A percentile compares a stretch with the other conserved stretches of the same genome.
These are phyloP conservation scores for Heterodera schachtii DNA, from an alignment of 1,140 invertebrate genomes.

Conservation along the genomic window DNA sequence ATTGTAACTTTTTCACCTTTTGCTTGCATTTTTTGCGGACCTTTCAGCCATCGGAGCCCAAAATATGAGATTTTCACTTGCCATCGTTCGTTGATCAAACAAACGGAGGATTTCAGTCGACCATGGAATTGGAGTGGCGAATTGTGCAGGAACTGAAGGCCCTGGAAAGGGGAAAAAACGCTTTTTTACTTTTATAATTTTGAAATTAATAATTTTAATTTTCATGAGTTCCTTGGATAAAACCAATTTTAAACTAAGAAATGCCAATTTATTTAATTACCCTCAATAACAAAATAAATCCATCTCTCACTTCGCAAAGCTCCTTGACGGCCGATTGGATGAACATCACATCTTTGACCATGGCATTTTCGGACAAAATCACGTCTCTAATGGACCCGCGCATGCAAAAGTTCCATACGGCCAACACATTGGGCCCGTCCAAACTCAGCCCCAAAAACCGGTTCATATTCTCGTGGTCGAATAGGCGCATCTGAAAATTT, in stretches of 20 bases:
- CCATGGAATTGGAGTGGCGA: too few relatives aligned
- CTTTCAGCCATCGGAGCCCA: conserved; percentile 2
- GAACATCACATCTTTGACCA: conserved; percentile 60
- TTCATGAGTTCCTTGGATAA: conserved; percentile 79
- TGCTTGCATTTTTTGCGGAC: conserved; percentile 11
- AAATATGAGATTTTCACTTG: too few relatives aligned
- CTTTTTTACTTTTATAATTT: conserved; percentile 72
- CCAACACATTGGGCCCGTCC: conserved; percentile 71
- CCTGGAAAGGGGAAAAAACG: conserved; percentile 33
- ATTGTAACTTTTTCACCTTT: too few relatives aligned
- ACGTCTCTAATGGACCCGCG: conserved; percentile 58
- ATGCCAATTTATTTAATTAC: not conserved
- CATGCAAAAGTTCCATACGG: conserved; percentile 57
- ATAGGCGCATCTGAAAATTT: conserved; percentile 72
- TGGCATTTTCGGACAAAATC: conserved; percentile 43
- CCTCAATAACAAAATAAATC: not conserved
- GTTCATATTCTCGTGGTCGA: conserved; percentile 84
- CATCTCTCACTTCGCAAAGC: conserved; percentile 34
- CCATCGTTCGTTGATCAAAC: too few relatives aligned
- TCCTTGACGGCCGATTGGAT: conserved; percentile 61
- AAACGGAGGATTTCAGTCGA: too few relatives aligned
- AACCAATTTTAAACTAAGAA: not conserved
- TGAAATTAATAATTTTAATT: too few relatives aligned
- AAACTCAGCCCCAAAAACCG: conserved; percentile 83
- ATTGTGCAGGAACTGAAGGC: conserved; percentile 48